phyloP scores from a whole-genome alignment of 2,797 vertebrate genomes.

The Sarcophilus harrisii region DNA sequence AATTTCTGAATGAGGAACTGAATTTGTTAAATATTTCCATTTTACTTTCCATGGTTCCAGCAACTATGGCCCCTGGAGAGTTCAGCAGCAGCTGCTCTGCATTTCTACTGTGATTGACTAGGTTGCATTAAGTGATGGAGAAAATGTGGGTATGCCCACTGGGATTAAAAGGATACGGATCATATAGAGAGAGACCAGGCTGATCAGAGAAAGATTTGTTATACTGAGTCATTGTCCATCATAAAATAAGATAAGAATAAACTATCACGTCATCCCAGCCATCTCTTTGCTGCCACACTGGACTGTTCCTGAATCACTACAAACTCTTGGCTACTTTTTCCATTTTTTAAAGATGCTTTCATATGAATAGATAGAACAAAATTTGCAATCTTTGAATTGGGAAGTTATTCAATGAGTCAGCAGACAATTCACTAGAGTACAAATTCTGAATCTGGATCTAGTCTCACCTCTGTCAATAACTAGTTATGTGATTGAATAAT shows the following conservation, averaged over 20 bases:
- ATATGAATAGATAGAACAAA: accelerated
- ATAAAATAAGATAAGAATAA: not conserved
- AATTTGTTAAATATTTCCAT: slow-evolving; percentile 17
- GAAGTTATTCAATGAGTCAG: not conserved
- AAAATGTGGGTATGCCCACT: slow-evolving; percentile 1
- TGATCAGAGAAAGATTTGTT: not conserved
- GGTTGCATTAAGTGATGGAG: not conserved
- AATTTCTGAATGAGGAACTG: slow-evolving; percentile 48
- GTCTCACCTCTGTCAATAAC: slow-evolving; percentile 48
- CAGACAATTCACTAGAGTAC: slow-evolving; percentile 12
- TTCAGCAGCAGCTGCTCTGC: slow-evolving; percentile 13
- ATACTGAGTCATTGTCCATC: not conserved
- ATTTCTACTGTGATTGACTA: not conserved
- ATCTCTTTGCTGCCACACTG: not conserved
- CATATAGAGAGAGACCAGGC: not conserved
- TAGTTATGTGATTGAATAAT: slow-evolving; percentile 68
- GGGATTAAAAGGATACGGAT: not conserved
- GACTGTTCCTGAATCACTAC: not conserved
- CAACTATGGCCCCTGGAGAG: slow-evolving; percentile 34
- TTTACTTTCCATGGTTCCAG: slow-evolving; percentile 46
- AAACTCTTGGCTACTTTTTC: slow-evolving; percentile 1
- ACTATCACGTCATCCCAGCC: not conserved
- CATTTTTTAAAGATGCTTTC: slow-evolving; percentile 12
- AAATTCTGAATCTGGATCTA: slow-evolving; percentile 44
- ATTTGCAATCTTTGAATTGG: not conserved